phyloP scores from a whole-genome alignment of 2,113 vertebrate genomes.

The Capreolus pygargus region DNA sequence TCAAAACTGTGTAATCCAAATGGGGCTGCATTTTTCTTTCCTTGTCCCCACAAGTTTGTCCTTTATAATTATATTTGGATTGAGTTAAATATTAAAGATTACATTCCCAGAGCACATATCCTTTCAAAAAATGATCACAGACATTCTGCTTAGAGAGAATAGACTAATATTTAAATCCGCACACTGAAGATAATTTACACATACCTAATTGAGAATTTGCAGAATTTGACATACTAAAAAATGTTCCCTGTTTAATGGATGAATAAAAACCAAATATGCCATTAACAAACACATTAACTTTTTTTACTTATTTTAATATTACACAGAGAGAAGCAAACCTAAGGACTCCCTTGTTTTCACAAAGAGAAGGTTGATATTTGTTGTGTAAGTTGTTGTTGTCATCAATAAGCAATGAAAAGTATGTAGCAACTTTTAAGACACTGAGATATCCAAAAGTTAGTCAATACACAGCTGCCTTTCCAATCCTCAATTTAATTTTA shows the following conservation, averaged over 20 bases:
- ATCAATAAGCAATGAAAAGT: background rate
- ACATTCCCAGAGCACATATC: background rate
- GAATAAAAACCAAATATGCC: background rate
- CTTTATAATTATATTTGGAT: constrained; percentile 34
- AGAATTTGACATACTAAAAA: background rate
- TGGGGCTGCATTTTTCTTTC: background rate
- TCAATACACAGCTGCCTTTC: background rate
- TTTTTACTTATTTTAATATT: background rate
- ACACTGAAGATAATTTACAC: background rate
- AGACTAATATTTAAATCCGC: background rate
- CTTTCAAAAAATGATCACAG: background rate
- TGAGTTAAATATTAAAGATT: constrained; percentile 42
- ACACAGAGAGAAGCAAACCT: background rate
- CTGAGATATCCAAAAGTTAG: background rate
- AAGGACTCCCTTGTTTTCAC: background rate
- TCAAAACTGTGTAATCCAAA: background rate
- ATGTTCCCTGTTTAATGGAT: background rate
- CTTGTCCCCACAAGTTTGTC: background rate
- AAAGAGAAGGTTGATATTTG: background rate
- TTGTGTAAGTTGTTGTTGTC: background rate
- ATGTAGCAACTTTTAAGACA: background rate
- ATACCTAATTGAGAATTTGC: background rate
- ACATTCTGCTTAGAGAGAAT: background rate
- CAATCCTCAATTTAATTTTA: constrained; percentile 26
- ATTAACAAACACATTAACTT: background rate